Conservation (phyloP, 2,113 vertebrate species). For the Protobothrops flavoviridis region DNA sequence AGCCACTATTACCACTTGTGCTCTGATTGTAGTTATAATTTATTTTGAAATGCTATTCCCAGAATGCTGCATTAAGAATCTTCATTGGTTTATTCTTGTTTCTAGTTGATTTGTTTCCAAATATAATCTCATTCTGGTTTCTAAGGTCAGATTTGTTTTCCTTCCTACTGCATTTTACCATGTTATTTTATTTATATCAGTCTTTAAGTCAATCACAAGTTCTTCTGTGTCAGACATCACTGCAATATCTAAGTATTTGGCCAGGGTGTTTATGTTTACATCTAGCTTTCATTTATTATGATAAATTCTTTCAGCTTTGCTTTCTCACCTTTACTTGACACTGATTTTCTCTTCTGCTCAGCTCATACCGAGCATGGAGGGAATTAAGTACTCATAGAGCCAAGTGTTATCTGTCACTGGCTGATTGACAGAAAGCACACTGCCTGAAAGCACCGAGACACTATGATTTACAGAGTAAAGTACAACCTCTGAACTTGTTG, state of each 20-base stretch:
- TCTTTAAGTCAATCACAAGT: constrained; percentile 12
- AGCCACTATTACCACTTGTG: neutral
- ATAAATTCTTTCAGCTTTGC: constrained; percentile 32
- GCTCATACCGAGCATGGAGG: constrained; percentile 35
- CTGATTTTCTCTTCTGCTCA: constrained; percentile 33
- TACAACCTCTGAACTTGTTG: constrained; percentile 28
- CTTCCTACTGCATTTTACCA: neutral
- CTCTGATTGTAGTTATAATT: neutral
- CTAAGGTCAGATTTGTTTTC: neutral
- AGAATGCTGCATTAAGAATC: constrained; percentile 4
- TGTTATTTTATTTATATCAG: constrained; percentile 28
- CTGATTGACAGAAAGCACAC: constrained; percentile 46
- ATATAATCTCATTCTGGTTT: constrained; percentile 3
- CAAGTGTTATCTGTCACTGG: constrained; percentile 45
- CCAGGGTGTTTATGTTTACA: constrained; percentile 32
- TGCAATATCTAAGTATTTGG: constrained; percentile 10
- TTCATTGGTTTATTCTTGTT: constrained; percentile 4
- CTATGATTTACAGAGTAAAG: constrained; percentile 34
- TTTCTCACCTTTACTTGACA: constrained; percentile 37
- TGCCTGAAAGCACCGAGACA: constrained; percentile 37
- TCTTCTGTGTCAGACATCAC: neutral
- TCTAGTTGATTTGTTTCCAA: constrained; percentile 16
- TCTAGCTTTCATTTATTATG: constrained; percentile 37
- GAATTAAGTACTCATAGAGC: constrained; percentile 34
- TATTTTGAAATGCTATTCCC: neutral